Evolutionary conservation across 2,113 vertebrate genomes (phyloP), one percentile per base, ranked within the genome.

Genomic region (Varanus salvator): DNA sequence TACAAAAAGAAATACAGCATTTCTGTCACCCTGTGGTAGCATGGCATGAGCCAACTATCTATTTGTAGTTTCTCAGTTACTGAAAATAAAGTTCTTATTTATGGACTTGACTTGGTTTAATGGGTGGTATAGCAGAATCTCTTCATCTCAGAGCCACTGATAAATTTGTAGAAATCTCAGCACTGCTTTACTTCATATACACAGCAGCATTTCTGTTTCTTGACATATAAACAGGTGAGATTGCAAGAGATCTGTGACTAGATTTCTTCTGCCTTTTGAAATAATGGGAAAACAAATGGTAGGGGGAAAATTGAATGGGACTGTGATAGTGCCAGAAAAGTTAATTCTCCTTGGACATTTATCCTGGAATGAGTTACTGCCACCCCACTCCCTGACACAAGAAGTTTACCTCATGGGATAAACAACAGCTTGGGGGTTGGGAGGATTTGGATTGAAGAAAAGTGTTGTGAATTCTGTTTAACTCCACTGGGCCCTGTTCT

Each of bases 141-240:
- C 69, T 80, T 64, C 57, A 50, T 87, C 48, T 77, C 29, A 80
- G n/a, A 48, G 74, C 57, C 64, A 60, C 31, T 50, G 44, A 80
- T 87, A 54, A 69, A n/a, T 80, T 23, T 75, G 85, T 52, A 76
- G 64, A 86, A 75, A 57, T 60, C 8, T 50, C 64, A 69, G 60
- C 21, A 31, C 31, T 14, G 17, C 60, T 48, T 89, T 84, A 86
- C 71, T 15, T 4, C 91, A 72, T 88, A 52, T 21, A 66, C 60
- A 57, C 25, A 85, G 66, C 23, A 92, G 82, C 83, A 88, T 50
- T 88, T 94, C 66, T 3, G 80, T 44, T 38, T 89, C 71, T 57
- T 2, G 5, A 31, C 23, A 31, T n/a, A 27, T 14, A 71, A 27
- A 52, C 3, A 71, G 44, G 68, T 12, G 12, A 48, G 66, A 29